Base-by-base conservation (phyloP, 2,113 vertebrate genomes). In the Gasterosteus aculeatus region DNA sequence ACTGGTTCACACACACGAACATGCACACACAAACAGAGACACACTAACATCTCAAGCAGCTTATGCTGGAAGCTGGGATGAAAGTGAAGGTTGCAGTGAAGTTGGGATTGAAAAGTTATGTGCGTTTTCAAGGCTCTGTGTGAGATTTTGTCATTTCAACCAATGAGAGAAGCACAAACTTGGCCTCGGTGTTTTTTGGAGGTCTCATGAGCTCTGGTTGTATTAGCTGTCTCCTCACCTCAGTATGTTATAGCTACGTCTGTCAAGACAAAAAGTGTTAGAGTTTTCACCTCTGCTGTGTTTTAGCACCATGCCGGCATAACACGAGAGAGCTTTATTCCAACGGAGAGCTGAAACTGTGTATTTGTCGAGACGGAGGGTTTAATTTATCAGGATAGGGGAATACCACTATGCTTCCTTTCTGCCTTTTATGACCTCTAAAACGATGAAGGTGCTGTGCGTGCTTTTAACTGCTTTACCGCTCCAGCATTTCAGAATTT, bases 281-380 rank as follows among this genome's bases (percentile, higher is more conserved):
- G 87, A 90, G 82, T 80, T 81, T 84, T 90, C 78, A 87, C 84
- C 84, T 80, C 81, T 22, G 59, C 69, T 72, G 56, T 5, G 1
- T 80, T 73, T 84, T 69, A 75, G 16, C 80, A 58, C 71, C 35
- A 9, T 11, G 46, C 46, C 14, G 4, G 53, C 39, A n/a, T 29
- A 46, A 3, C 56, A 29, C 44, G 33, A 67, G 39, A 10, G 39
- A 51, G 49, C 4, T 63, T 60, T 26, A 47, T 41, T 68, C n/a
- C 19, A 44, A 57, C 51, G 26, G 4, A 63, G 29, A 64, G 67
- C 41, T 72, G 41, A 38, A 53, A 15, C 35, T 47, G 2, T 54
- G 44, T 18, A 11, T 35, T 58, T 47, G 22, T n/a, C 64, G 18
- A 54, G 10, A 15, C 18, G 39, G 54, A 57, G 6, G 16, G n/a